phyloP scores from a whole-genome alignment of 2,888 invertebrate genomes.

The Uropetala carovei region DNA sequence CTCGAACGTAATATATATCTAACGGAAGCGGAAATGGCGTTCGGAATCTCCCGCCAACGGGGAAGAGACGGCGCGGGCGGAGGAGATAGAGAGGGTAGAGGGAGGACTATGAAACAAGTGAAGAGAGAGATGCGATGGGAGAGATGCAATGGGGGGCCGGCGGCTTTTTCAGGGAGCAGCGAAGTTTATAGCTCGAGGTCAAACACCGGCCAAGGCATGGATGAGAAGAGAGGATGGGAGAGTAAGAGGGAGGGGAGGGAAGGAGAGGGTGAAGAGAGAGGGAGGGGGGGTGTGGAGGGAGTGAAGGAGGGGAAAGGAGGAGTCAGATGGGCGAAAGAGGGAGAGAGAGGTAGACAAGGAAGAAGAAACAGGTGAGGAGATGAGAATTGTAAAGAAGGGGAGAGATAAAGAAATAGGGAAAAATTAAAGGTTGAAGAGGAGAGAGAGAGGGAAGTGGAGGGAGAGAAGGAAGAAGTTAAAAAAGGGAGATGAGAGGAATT shows the following conservation, averaged over 20 bases:
- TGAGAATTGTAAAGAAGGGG: neutral
- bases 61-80: neutral
- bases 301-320: neutral
- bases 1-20: neutral
- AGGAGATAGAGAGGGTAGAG: neutral
- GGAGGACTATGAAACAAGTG: neutral
- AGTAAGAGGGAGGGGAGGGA: neutral
- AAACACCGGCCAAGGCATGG: constrained; percentile 32
- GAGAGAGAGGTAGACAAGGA: neutral
- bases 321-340: neutral
- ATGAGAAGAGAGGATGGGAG: neutral
- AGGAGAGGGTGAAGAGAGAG: neutral
- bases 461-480: too few species aligned
- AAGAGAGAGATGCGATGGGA: neutral
- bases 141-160: neutral
- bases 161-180: neutral
- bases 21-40: neutral
- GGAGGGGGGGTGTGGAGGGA: neutral
- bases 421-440: neutral
- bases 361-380: neutral
- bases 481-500: neutral
- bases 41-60: neutral
- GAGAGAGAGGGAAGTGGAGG: neutral
- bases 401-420: neutral
- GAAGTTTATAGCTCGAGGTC: constrained; percentile 44